Evolutionary conservation across 2,113 vertebrate genomes (phyloP), one percentile per base, ranked within the genome.

Genomic region (Pollachius pollachius): DNA sequence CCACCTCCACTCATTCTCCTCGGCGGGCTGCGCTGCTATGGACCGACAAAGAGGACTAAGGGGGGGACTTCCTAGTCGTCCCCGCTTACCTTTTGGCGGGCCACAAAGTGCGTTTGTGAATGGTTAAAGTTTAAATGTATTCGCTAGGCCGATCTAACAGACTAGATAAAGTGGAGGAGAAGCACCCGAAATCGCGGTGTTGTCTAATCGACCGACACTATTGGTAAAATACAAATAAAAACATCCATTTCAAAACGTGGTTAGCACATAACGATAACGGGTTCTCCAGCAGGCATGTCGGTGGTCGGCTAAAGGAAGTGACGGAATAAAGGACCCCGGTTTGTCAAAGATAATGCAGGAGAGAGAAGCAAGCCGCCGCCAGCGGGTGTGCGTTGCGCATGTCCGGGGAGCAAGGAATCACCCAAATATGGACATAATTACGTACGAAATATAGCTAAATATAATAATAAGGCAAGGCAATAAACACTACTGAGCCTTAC

Each of bases 1-100:
- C 84, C 83, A 17, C 91, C 41, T 48, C 41, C 91, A 61, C 87
- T 96, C 94, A 96, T 95, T 60, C 27, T 81, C 21, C 21, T 61
- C 57, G 52, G 61, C 72, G 54, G 54, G 11, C 41, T 48, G 9
- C 9, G 11, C 9, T 48, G 41, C 11, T 52, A 61, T 2, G 5
- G 8, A 37, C 25, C 3, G 3, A 34, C 30, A 34, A 34, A 34
- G 12, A 58, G 62, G 52, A 13, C 7, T 12, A 81, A 79, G 82
- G 84, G 70, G 78, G 84, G 75, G 58, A 78, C 83, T 82, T 88
- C 77, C 84, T 80, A 19, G 18, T 13, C 15, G 57, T 60, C 34
- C n/a, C 17, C 9, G n/a, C 58, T 23, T 2, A 15, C 60, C 56
- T 87, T 90, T 88, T 89, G 89, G 89, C 87, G 89, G 73, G 82